Evolutionary conservation across 2,888 invertebrate genomes (phyloP).

Genomic region (Ernsta delagoae): DNA sequence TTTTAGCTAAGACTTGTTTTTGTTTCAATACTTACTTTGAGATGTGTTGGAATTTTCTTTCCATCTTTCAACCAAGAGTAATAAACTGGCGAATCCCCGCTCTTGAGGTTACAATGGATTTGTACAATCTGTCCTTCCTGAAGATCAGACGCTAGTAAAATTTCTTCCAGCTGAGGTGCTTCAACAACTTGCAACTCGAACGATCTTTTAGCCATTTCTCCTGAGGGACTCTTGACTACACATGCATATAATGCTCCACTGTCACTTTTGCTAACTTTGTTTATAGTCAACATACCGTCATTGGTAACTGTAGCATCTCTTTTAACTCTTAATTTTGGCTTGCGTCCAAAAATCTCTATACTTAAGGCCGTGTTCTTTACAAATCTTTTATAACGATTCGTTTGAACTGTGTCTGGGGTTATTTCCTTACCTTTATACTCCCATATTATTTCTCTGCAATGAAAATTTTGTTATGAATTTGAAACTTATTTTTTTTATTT

Average conservation of each 20-base stretch:
- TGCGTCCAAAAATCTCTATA: slow-evolving; percentile 77
- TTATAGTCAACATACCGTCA: slow-evolving; percentile 85
- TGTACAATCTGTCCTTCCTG: slow-evolving; percentile 94
- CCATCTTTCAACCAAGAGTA: slow-evolving; percentile 89
- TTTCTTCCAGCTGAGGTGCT: slow-evolving; percentile 93
- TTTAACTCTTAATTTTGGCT: slow-evolving; percentile 77
- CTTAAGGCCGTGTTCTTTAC: slow-evolving; percentile 60
- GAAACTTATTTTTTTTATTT: background rate
- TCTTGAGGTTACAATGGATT: slow-evolving; percentile 92
- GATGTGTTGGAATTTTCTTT: slow-evolving; percentile 85
- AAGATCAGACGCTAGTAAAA: slow-evolving; percentile 90
- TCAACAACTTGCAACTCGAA: slow-evolving; percentile 88
- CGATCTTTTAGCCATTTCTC: slow-evolving; percentile 90
- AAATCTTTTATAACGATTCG: slow-evolving; percentile 67
- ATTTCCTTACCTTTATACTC: slow-evolving; percentile 79
- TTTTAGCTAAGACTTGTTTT: too few relatives aligned
- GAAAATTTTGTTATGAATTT: background rate
- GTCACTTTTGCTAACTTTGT: slow-evolving; percentile 85
- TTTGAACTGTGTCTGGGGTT: slow-evolving; percentile 58
- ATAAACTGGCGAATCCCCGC: slow-evolving; percentile 89
- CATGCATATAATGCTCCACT: slow-evolving; percentile 93
- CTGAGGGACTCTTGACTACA: slow-evolving; percentile 89
- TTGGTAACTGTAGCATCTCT: slow-evolving; percentile 61
- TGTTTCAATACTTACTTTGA: slow-evolving; percentile 87
- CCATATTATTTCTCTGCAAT: slow-evolving; percentile 78